Evolutionary conservation across 1,140 invertebrate genomes (phyloP).

Genomic region (Xylocopa sonorina): DNA sequence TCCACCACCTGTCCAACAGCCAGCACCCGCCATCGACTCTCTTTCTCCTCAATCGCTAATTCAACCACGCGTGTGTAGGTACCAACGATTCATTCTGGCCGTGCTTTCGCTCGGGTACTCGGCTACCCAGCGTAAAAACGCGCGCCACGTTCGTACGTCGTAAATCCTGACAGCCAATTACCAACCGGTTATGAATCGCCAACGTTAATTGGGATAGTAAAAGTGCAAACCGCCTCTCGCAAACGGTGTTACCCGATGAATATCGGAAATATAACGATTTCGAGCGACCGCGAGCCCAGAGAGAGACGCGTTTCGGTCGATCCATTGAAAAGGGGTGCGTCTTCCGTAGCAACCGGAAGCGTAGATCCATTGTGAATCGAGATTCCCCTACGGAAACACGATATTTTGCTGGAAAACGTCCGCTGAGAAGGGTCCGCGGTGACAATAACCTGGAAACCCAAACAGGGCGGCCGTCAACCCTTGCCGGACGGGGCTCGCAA

Average conservation of each 20-base stretch:
- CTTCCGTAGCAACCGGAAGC: slow-evolving; percentile 37
- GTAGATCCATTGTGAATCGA: background rate
- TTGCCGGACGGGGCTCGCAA: slow-evolving; percentile 17
- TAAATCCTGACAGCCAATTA: no score
- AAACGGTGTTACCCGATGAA: no score
- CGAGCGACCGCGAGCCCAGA: no score
- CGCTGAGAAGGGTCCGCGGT: background rate
- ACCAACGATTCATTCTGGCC: no score
- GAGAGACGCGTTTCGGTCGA: no score
- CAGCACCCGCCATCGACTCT: background rate
- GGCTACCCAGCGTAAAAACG: no score
- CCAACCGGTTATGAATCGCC: no score
- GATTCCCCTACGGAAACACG: slow-evolving; percentile 41
- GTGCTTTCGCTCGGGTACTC: no score
- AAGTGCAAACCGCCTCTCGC: no score
- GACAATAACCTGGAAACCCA: slow-evolving; percentile 37
- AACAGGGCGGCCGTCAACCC: slow-evolving; percentile 26
- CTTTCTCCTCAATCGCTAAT: background rate
- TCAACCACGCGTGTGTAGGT: background rate
- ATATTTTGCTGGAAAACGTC: slow-evolving; percentile 59
- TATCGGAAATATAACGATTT: no score
- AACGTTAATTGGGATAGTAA: no score
- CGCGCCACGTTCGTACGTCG: no score
- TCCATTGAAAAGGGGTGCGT: background rate
- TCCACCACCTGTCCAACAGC: slow-evolving; percentile 20